phyloP scores from a whole-genome alignment of 2,113 vertebrate genomes.

The Ploceus nigricollis region DNA sequence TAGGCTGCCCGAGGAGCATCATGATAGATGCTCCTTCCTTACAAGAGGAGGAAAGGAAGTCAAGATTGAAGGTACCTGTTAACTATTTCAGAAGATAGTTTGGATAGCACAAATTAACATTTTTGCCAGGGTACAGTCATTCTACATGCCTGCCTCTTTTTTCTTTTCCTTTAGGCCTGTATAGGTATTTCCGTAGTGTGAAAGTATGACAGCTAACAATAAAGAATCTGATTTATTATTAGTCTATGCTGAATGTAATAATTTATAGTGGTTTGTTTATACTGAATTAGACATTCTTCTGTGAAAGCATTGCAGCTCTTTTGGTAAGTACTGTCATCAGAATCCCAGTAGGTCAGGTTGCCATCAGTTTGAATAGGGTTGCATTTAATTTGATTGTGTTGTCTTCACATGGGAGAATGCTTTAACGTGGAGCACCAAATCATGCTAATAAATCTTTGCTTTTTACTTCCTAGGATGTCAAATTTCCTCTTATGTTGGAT shows the following conservation, averaged over 20 bases:
- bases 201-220: neutral
- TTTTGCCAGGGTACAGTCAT: neutral
- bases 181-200: fast-evolving
- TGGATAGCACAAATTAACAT: neutral
- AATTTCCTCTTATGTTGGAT: conserved; percentile 99
- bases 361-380: neutral
- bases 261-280: neutral
- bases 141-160: neutral
- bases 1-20: neutral
- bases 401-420: neutral
- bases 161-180: neutral
- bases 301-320: neutral
- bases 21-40: neutral
- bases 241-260: neutral
- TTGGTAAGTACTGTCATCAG: neutral
- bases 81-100: neutral
- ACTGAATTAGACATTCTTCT: neutral
- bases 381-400: neutral
- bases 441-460: neutral
- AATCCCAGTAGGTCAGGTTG: neutral
- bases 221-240: neutral
- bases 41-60: neutral
- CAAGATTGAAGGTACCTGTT: neutral
- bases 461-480: conserved; percentile 84
- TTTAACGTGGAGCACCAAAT: neutral